Evolutionary conservation across 1,140 invertebrate genomes (phyloP), one percentile per base, ranked within the genome.

Genomic region (Leptinotarsa texana): DNA sequence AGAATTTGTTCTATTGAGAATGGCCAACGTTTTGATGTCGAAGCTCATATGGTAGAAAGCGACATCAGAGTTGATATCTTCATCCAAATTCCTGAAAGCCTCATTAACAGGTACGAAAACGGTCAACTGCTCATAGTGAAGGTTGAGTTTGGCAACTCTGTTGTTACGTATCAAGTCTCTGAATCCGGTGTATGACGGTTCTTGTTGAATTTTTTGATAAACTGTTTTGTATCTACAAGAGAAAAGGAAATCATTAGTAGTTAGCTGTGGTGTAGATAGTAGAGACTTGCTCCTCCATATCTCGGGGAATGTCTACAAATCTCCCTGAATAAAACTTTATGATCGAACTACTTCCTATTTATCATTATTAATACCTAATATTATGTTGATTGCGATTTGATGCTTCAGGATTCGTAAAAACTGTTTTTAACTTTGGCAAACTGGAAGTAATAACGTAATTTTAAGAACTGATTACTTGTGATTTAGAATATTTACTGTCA

Each of bases 91-190:
- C 81, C 93, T 89, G 84, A 94, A 94, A 48, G 92, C 93, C 78
- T 88, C 87, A 85, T 94, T 93, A 27, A 90, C 92, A 6, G 93
- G 92, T 67, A 92, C 92, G 80, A 94, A 93, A 74, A 94, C 86
- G 4, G 92, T 93, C 80, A 92, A 88, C 79, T 90, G 88, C 68
- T 91, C 87, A 80, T 90, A 88, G 77, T 89, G 87, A 4, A 93
- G 84, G 57, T 89, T 91, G 0, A 69, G 62, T 48, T 68, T 74
- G 4, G 74, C 72, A 6, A 68, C 15, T n/a, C 62, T 69, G n/a
- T 75, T 79, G 27, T 61, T 68, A 3, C 73, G 49, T 6, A 80
- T 48, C n/a, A 78, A 61, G 15, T 48, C 62, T 13, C 69, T 72
- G 67, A 80, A 80, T 3, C 73, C 69, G 3, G 66, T 33, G 6